phyloP scores from a whole-genome alignment of 2,888 invertebrate species.

The Onthophagus sagittarius region DNA sequence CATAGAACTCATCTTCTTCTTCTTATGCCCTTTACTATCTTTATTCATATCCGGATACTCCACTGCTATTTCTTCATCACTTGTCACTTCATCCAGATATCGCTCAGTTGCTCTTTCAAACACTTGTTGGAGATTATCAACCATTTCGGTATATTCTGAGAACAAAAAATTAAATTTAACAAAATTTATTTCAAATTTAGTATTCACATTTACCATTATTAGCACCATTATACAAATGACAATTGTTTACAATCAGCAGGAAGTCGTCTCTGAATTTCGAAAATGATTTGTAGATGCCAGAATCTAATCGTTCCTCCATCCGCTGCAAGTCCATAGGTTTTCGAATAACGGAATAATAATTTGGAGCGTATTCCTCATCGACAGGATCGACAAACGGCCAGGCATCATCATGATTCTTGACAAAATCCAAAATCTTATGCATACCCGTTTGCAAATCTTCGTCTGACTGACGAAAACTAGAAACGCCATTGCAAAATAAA shows the following conservation, averaged over 20 bases:
- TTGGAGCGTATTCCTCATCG: slow-evolving; percentile 88
- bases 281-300: slow-evolving; percentile 74
- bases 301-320: slow-evolving; percentile 84
- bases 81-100: slow-evolving; percentile 76
- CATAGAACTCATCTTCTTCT: slow-evolving; percentile 18
- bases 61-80: slow-evolving; percentile 72
- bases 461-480: slow-evolving; percentile 73
- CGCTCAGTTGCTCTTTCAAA: slow-evolving; percentile 79
- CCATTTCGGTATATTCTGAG: slow-evolving; percentile 84
- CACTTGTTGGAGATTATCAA: slow-evolving; percentile 74
- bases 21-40: slow-evolving; percentile 45
- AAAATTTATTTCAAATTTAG: not conserved
- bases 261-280: slow-evolving; percentile 84
- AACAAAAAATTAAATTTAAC: not conserved
- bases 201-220: slow-evolving; percentile 69
- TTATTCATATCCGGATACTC: slow-evolving; percentile 56
- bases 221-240: slow-evolving; percentile 86
- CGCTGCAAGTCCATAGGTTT: slow-evolving; percentile 83
- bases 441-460: slow-evolving; percentile 85
- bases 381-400: slow-evolving; percentile 95
- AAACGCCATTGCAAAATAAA: slow-evolving; percentile 32
- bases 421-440: slow-evolving; percentile 85
- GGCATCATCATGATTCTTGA: slow-evolving; percentile 85
- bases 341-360: slow-evolving; percentile 70
- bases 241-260: slow-evolving; percentile 88